These are phyloP conservation scores for Flexamia atlantica DNA, from an alignment of 2,888 invertebrate species.

Conservation along the genomic window DNA sequence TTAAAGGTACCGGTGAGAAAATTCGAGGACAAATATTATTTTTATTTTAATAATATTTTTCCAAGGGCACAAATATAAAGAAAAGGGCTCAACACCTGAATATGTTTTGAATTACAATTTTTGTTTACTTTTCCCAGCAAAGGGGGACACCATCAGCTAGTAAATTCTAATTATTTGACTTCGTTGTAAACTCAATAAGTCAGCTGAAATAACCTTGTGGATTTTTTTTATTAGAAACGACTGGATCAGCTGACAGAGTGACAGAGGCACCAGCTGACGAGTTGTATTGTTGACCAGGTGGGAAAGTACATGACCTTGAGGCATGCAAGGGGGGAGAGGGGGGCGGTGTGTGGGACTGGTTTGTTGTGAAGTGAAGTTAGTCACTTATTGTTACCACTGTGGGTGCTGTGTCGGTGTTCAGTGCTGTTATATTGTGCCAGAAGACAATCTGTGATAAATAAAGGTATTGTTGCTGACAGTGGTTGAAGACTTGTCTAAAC, in stretches of 20 bases:
- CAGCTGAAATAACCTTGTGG: too few relatives aligned
- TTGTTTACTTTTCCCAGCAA: too few relatives aligned
- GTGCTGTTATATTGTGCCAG: constrained; percentile 15
- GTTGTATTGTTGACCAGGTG: constrained; percentile 13
- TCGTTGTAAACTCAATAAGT: too few relatives aligned
- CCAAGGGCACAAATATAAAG: too few relatives aligned
- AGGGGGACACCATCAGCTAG: too few relatives aligned
- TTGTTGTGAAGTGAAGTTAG: not conserved
- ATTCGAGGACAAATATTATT: too few relatives aligned
- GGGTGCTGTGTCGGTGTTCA: not conserved
- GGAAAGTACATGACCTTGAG: constrained; percentile 35
- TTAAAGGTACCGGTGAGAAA: too few relatives aligned
- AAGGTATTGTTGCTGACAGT: not conserved
- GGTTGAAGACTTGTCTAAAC: not conserved
- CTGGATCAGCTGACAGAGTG: not conserved
- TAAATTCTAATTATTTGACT: too few relatives aligned
- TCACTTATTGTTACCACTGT: constrained; percentile 7
- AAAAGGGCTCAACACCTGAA: too few relatives aligned
- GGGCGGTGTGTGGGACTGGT: not conserved
- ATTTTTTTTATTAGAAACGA: too few relatives aligned
- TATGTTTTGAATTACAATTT: too few relatives aligned
- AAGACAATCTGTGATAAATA: not conserved
- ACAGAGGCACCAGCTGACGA: not conserved
- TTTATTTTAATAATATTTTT: too few relatives aligned
- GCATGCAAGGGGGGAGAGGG: constrained; percentile 8